Percentiles rank a stretch among this genome's conserved stretches.
Conservation (phyloP, 2,113 vertebrate genomes). For the Spea bombifrons region DNA sequence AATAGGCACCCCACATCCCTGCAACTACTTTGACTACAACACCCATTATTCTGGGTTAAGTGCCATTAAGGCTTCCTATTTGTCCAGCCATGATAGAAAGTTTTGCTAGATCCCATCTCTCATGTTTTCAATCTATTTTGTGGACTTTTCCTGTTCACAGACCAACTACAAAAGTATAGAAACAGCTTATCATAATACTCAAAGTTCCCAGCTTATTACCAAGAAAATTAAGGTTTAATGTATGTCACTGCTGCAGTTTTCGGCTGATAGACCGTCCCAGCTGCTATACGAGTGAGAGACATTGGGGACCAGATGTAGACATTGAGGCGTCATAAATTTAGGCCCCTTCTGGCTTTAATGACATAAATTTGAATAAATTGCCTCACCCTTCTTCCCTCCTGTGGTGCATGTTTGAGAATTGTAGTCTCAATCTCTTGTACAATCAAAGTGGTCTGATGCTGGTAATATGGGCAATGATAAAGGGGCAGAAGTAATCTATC, state of each 20-base stretch:
- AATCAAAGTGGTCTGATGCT: conserved; percentile 12
- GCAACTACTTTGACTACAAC: neutral
- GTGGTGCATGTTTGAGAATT: neutral
- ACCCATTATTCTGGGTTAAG: neutral
- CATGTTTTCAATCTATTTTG: too few species aligned
- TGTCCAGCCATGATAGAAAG: too few species aligned
- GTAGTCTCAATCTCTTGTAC: neutral
- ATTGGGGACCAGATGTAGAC: conserved; percentile 39
- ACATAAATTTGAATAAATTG: conserved; percentile 40
- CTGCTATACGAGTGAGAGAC: conserved; percentile 31
- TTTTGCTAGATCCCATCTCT: too few species aligned
- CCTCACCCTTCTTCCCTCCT: conserved; percentile 3
- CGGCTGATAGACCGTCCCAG: conserved; percentile 37
- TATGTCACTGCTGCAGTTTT: conserved; percentile 27
- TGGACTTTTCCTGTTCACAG: neutral
- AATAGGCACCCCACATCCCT: too few species aligned
- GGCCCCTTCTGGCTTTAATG: conserved; percentile 31
- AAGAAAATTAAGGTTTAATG: conserved; percentile 33
- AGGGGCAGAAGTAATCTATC: neutral
- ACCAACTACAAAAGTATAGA: neutral
- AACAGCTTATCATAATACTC: neutral
- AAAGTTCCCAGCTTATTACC: neutral
- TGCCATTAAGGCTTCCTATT: neutral
- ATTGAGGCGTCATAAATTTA: conserved; percentile 43
- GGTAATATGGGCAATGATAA: conserved; percentile 12